These are phyloP conservation scores for Lycopodina hypogea DNA, from an alignment of 37 sponge, comb jelly and placozoan genomes.

Conservation along the genomic window DNA sequence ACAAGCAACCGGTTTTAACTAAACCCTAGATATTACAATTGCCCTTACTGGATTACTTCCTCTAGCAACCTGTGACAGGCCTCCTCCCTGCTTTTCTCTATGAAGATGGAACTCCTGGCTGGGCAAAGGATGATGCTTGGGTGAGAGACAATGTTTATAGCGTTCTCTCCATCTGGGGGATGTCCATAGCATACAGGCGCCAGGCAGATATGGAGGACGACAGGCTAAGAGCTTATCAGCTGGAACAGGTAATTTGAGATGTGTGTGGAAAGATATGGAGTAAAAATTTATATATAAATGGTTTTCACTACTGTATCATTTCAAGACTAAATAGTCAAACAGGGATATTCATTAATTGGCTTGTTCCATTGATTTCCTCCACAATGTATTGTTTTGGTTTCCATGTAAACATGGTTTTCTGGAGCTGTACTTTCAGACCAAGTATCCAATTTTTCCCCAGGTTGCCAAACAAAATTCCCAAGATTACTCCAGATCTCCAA, in stretches of 20 bases:
- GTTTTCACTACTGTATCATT: background rate
- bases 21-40: background rate
- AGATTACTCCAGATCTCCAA: too few species aligned
- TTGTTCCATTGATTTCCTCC: too few species aligned
- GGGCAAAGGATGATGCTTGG: conserved; percentile 74
- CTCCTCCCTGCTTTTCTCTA: conserved; percentile 79
- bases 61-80: conserved; percentile 89
- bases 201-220: conserved; percentile 69
- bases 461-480: too few species aligned
- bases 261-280: background rate
- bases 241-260: conserved; percentile 71
- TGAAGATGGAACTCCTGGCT: conserved; percentile 58
- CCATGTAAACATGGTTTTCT: too few species aligned
- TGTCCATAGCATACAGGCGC: conserved; percentile 73
- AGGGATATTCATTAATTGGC: background rate
- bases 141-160: conserved; percentile 91
- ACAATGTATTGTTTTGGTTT: too few species aligned
- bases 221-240: conserved; percentile 53
- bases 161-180: conserved; percentile 80
- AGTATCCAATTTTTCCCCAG: too few species aligned
- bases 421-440: too few species aligned
- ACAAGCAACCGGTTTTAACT: background rate
- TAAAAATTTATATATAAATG: background rate
- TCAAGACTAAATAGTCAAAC: background rate
- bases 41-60: too few species aligned